These are phyloP conservation scores for Notolepis coatsorum DNA, from an alignment of 2,797 vertebrate genomes.

Conservation along the genomic window DNA sequence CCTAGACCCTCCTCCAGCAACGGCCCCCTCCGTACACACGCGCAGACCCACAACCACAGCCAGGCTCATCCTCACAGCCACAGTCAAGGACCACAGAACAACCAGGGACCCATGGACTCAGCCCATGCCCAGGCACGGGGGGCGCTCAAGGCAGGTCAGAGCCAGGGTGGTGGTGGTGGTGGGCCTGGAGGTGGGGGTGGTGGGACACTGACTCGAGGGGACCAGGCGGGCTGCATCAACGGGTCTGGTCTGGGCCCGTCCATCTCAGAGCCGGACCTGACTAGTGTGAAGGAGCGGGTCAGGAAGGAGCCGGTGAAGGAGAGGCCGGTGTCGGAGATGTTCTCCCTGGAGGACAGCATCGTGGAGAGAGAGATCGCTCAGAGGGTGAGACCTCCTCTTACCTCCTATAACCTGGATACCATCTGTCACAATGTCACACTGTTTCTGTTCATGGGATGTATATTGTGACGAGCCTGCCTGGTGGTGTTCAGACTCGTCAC, in stretches of 20 bases:
- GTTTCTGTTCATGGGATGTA: too few species aligned
- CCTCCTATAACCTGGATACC: too few species aligned
- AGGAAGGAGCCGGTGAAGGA: conserved; percentile 96
- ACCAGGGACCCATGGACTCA: conserved; percentile 69
- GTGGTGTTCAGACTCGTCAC: too few species aligned
- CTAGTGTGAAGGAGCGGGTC: conserved; percentile 94
- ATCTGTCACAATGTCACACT: too few species aligned
- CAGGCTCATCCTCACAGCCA: conserved; percentile 57
- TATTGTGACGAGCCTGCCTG: too few species aligned
- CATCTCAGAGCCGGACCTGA: conserved; percentile 96
- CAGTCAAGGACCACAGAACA: conserved; percentile 56
- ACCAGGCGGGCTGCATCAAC: conserved; percentile 82
- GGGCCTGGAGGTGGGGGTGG: conserved; percentile 66
- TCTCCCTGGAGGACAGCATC: conserved; percentile 96
- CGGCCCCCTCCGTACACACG: conserved; percentile 77
- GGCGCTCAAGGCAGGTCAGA: conserved; percentile 77
- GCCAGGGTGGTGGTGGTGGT: conserved; percentile 72
- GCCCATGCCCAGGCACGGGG: conserved; percentile 76
- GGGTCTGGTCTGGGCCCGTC: conserved; percentile 91
- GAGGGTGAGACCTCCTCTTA: conserved; percentile 92
- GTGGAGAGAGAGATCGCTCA: conserved; percentile 96
- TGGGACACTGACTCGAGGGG: conserved; percentile 84
- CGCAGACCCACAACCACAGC: conserved; percentile 50
- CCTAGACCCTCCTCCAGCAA: conserved; percentile 86
- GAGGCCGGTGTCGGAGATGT: conserved; percentile 97